Percentiles rank a stretch among this genome's conserved stretches.
Evolutionary conservation across 1,140 invertebrate species (phyloP).

Genomic region (Caenorhabditis tropicalis): DNA sequence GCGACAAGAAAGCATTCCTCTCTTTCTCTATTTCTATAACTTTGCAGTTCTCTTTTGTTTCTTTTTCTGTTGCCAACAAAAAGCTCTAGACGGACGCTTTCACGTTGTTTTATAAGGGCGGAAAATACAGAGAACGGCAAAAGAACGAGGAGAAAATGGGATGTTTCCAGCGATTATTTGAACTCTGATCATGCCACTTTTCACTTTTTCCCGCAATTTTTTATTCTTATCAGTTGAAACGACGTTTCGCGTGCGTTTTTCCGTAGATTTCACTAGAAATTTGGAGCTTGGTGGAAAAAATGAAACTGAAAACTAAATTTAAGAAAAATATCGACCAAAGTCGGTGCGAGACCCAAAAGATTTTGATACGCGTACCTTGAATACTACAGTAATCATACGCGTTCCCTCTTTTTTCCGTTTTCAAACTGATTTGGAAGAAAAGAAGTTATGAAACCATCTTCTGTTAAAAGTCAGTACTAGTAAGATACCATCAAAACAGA

Average conservation of each 20-base stretch:
- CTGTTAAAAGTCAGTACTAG: no score
- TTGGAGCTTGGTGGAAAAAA: no score
- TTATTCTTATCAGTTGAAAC: not conserved
- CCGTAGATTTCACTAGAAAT: not conserved
- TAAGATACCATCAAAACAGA: no score
- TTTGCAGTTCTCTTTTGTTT: not conserved
- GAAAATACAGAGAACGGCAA: slow-evolving; percentile 26
- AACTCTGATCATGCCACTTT: slow-evolving; percentile 30
- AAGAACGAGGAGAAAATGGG: slow-evolving; percentile 26
- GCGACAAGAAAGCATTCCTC: not conserved
- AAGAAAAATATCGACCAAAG: no score
- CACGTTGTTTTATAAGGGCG: not conserved
- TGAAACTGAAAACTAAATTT: no score
- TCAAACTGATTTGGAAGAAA: no score
- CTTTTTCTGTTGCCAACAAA: not conserved
- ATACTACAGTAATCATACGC: no score
- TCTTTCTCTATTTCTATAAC: not conserved
- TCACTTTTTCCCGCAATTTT: not conserved
- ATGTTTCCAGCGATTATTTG: slow-evolving; percentile 22
- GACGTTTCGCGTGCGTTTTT: not conserved
- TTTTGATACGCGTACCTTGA: no score
- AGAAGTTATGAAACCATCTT: no score
- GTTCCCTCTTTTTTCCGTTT: no score
- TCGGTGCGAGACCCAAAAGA: no score
- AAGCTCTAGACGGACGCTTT: not conserved